Base-by-base conservation (phyloP, 2,888 invertebrate species). In the Stramonita haemastoma region DNA sequence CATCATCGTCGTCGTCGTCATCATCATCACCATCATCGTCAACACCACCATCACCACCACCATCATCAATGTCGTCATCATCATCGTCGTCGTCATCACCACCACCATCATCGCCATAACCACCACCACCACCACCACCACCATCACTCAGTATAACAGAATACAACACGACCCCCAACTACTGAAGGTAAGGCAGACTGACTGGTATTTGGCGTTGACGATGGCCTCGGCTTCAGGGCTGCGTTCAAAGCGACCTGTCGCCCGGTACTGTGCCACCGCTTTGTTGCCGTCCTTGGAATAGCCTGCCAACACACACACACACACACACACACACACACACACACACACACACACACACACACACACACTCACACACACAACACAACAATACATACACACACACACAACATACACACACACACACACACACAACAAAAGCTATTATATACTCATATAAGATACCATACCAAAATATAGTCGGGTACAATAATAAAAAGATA, bases 181-280 rank as follows among this genome's bases (percentile, higher is more conserved):
- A 17, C n/a, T 4, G 1, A 73, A 22, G 4, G n/a, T 4, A 46
- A 0, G 46, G 22, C 22, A 11, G 19, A 91, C 95, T 92, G 92
- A 95, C 96, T 95, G 95, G 90, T 94, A 95, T 92, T 96, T 96
- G 17, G 95, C 95, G 91, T 95, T 94, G 79, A 95, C 95, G 66
- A 96, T 93, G 22, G 96, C 96, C 83, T 94, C 94, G 22, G 95
- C 93, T 89, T 95, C 95, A 13, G 90, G 91, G 89, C 93, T 93
- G 11, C 91, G 91, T 81, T 95, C 95, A 93, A 94, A 96, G 56
- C 96, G 91, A 4, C 94, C 94, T 29, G 93, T 92, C 5, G 91
- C 91, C 86, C 94, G 89, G 90, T 95, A 96, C 17, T 92, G 90
- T 46, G 94, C 93, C 0, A 95, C 94, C 0, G 94, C 91, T 91